phyloP scores from a whole-genome alignment of 2,888 invertebrate genomes.

The Nemapogon koenigi region DNA sequence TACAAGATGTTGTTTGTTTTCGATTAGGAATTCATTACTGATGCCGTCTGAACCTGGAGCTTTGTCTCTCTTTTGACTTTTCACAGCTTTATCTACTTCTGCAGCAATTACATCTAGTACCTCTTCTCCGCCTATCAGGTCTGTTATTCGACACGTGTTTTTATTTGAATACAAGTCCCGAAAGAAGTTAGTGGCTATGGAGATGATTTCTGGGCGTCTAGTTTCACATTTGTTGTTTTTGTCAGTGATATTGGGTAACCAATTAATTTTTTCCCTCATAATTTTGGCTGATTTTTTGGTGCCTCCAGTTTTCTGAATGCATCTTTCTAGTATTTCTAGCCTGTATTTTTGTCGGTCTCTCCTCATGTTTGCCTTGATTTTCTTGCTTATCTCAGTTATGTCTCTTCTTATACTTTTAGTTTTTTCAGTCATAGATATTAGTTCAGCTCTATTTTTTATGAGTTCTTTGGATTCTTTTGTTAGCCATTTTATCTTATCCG shows the following conservation, averaged over 20 bases:
- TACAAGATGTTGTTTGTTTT: too few relatives aligned
- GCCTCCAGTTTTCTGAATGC: not conserved
- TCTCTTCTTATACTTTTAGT: slow-evolving; percentile 5
- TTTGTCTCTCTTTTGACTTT: too few relatives aligned
- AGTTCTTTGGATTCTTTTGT: slow-evolving; percentile 2
- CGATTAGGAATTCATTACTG: too few relatives aligned
- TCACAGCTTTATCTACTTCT: too few relatives aligned
- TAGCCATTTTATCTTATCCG: not conserved
- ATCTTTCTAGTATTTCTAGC: not conserved
- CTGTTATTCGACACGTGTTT: not conserved
- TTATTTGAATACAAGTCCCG: not conserved
- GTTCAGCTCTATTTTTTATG: slow-evolving; percentile 2
- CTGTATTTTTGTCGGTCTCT: not conserved
- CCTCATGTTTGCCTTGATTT: not conserved
- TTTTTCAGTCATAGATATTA: not conserved
- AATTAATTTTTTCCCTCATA: not conserved
- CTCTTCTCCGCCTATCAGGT: not conserved
- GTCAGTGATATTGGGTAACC: not conserved
- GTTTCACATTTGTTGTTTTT: too few relatives aligned
- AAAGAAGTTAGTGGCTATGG: too few relatives aligned
- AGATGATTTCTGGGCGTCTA: too few relatives aligned
- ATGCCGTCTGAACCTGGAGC: too few relatives aligned
- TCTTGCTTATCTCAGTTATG: too few relatives aligned
- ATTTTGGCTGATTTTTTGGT: not conserved
- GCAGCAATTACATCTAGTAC: too few relatives aligned